Conservation (phyloP, 2,888 invertebrate genomes). For the Matsumyia berberina region DNA sequence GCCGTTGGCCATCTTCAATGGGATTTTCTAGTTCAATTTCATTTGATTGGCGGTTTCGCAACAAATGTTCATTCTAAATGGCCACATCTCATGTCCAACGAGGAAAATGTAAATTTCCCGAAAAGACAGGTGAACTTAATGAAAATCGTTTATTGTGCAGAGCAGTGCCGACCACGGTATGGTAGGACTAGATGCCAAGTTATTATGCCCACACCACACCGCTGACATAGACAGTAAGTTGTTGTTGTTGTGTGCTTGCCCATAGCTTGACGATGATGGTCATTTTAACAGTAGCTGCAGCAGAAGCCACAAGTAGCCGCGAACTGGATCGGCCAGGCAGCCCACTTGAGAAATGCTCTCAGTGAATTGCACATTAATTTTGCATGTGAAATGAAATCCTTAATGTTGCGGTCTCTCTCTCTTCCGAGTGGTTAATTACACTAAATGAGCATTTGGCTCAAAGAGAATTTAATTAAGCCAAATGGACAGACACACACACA, state of each 20-base stretch:
- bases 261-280: slow-evolving; percentile 49
- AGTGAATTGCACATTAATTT: slow-evolving; percentile 71
- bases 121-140: slow-evolving; percentile 75
- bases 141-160: slow-evolving; percentile 70
- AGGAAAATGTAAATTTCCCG: slow-evolving; percentile 74
- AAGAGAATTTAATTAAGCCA: slow-evolving; percentile 73
- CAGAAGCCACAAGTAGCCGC: background rate
- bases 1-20: slow-evolving; percentile 30
- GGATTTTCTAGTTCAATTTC: slow-evolving; percentile 66
- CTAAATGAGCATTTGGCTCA: slow-evolving; percentile 63
- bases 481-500: slow-evolving; percentile 38
- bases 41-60: slow-evolving; percentile 52
- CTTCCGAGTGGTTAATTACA: slow-evolving; percentile 59
- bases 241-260: slow-evolving; percentile 40
- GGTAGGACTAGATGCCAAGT: slow-evolving; percentile 54
- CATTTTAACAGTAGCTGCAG: slow-evolving; percentile 65
- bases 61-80: slow-evolving; percentile 62
- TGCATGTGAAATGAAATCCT: slow-evolving; percentile 75
- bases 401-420: slow-evolving; percentile 54
- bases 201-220: slow-evolving; percentile 45
- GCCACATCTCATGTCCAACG: slow-evolving; percentile 62
- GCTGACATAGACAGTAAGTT: slow-evolving; percentile 58
- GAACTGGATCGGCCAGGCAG: slow-evolving; percentile 1
- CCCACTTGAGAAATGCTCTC: slow-evolving; percentile 60
- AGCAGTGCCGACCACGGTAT: slow-evolving; percentile 10